A percentile compares a stretch with the other conserved stretches of the same genome.
Conservation (phyloP, 1,140 invertebrate genomes). For the Potamilus streckersoni region DNA sequence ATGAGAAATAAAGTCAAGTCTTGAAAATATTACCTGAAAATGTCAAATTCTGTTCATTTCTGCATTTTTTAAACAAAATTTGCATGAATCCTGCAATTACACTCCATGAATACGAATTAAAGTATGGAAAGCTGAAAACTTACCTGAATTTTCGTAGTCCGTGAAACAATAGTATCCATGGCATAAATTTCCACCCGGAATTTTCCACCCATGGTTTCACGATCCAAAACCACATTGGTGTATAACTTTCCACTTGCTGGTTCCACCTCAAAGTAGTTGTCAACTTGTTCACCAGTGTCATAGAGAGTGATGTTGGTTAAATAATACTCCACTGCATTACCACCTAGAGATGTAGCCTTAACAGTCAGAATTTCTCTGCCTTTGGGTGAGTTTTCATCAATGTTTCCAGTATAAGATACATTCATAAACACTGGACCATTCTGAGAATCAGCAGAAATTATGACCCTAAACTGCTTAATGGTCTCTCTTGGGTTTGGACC, state of each 20-base stretch:
- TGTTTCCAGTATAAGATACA: conserved; percentile 77
- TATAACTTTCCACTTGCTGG: conserved; percentile 86
- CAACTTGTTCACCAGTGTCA: conserved; percentile 71
- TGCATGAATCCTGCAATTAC: too few species aligned
- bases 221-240: conserved; percentile 84
- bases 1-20: too few species aligned
- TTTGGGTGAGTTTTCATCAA: conserved; percentile 81
- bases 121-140: conserved; percentile 50
- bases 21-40: too few species aligned
- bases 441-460: conserved; percentile 42
- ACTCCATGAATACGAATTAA: background rate
- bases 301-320: conserved; percentile 83
- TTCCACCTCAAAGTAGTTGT: conserved; percentile 81
- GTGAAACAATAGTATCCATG: conserved; percentile 72
- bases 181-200: conserved; percentile 49
- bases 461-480: conserved; percentile 34
- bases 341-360: conserved; percentile 46
- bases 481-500: conserved; percentile 69
- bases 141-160: conserved; percentile 79
- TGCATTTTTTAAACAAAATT: too few species aligned
- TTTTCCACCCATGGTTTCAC: conserved; percentile 72
- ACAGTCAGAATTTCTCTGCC: conserved; percentile 63
- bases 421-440: conserved; percentile 58
- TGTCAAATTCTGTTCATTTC: too few species aligned
- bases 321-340: conserved; percentile 82